Evolutionary conservation across 2,888 invertebrate species (phyloP).

Genomic region (Holacanthella duospinosa): DNA sequence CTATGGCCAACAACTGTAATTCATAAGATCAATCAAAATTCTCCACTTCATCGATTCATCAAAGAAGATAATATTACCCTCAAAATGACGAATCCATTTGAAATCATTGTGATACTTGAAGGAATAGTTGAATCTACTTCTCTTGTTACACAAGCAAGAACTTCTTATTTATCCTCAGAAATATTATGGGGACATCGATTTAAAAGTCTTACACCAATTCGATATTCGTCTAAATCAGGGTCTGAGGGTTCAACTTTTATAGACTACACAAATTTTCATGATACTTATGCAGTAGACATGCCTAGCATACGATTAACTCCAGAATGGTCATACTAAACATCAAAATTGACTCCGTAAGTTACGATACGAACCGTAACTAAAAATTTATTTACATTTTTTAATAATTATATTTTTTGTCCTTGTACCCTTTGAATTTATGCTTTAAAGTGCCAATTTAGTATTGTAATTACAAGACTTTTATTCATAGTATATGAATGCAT

Average conservation of each 20-base stretch:
- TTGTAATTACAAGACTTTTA: neutral
- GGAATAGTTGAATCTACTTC: slow-evolving; percentile 69
- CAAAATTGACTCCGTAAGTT: too few relatives aligned
- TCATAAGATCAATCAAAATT: neutral
- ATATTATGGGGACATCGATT: neutral
- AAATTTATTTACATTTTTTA: too few relatives aligned
- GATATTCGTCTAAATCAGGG: neutral
- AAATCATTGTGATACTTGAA: slow-evolving; percentile 77
- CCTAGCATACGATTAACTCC: neutral
- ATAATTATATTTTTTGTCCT: too few relatives aligned
- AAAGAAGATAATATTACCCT: neutral
- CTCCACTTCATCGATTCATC: neutral
- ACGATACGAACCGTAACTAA: too few relatives aligned
- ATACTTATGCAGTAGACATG: neutral
- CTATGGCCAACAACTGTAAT: slow-evolving; percentile 1
- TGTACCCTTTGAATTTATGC: too few relatives aligned
- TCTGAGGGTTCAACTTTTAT: neutral
- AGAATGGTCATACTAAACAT: neutral
- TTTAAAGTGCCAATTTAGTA: too few relatives aligned
- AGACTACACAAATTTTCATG: neutral
- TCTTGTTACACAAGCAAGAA: slow-evolving; percentile 14
- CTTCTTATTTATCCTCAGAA: neutral
- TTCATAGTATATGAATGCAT: too few relatives aligned
- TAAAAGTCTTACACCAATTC: neutral
- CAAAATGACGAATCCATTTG: slow-evolving; percentile 47